Base-by-base conservation (phyloP, 37 sponge, comb jelly and placozoan genomes). In the Bolinopsis microptera region DNA sequence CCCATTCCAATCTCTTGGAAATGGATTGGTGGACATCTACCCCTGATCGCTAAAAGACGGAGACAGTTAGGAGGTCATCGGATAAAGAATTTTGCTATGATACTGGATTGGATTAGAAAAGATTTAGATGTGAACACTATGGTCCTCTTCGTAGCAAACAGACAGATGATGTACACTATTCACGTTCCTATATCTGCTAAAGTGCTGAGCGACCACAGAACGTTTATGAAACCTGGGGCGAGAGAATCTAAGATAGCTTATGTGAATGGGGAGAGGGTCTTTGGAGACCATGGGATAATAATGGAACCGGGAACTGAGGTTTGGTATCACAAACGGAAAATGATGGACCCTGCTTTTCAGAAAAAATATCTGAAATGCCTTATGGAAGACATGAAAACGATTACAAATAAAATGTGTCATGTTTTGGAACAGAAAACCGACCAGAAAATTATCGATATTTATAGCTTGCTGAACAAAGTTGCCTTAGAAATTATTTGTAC, bases 271-370 rank as follows among this genome's bases (percentile, higher is more conserved):
- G 37, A 32, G 18, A 77, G 80, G 18, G 33, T 77, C 9, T 77
- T 77, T 35, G 80, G 80, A 35, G 80, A 77, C 9, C 21, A 34
- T 1, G 35, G 80, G 27, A 16, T 77, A 0, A 2, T 77, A 21
- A 31, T 32, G 28, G 36, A 35, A 0, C 21, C 32, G 0, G 80
- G 80, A 1, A 77, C 35, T 5, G 80, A 77, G 35, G 18, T 77
- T 32, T 77, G 80, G 80, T 77, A 77, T 77, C 80, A 32, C 35
- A 77, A 77, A 36, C 35, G 80, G 3, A 77, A 77, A 32, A 32
- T 32, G 32, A 77, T 77, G 80, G 80, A 77, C 35, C 80, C 80
- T 35, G 80, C 80, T 35, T 77, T 77, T 32, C 27, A 77, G 32
- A 33, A 13, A 3, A 27, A 77, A 34, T 77, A 34, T 36, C 18